Conservation (phyloP, 2,888 invertebrate species). For the Zhengitettix transpicula region DNA sequence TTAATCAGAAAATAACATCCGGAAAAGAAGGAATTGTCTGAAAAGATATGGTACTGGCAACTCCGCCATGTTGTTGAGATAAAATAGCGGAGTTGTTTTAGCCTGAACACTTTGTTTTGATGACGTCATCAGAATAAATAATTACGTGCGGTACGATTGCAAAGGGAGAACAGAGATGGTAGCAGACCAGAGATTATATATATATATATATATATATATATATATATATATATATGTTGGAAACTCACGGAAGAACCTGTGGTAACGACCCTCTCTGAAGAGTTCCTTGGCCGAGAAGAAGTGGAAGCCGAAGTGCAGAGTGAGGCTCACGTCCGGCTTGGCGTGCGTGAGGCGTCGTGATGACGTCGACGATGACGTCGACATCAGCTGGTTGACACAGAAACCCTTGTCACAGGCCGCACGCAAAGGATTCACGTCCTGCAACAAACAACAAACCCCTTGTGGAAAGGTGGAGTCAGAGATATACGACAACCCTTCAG, state of each 20-base stretch:
- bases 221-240: too few species aligned
- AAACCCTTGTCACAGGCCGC: conserved; percentile 4
- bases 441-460: background rate
- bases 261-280: conserved; percentile 3
- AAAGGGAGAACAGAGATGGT: background rate
- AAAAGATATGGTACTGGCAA: too few species aligned
- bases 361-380: background rate
- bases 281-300: conserved; percentile 8
- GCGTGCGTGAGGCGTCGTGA: background rate
- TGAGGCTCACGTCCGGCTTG: conserved; percentile 6
- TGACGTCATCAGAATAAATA: too few species aligned
- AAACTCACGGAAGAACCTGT: conserved; percentile 11
- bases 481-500: too few species aligned
- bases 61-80: too few species aligned
- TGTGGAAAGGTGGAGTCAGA: background rate
- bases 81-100: too few species aligned
- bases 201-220: background rate
- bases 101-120: too few species aligned
- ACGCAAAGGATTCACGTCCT: conserved; percentile 10
- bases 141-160: too few species aligned
- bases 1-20: too few species aligned
- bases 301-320: conserved; percentile 9
- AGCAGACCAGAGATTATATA: background rate
- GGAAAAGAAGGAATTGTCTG: too few species aligned
- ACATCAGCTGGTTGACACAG: conserved; percentile 4